Conservation (phyloP, 2,113 vertebrate species). For the Phyllostomus hastatus region DNA sequence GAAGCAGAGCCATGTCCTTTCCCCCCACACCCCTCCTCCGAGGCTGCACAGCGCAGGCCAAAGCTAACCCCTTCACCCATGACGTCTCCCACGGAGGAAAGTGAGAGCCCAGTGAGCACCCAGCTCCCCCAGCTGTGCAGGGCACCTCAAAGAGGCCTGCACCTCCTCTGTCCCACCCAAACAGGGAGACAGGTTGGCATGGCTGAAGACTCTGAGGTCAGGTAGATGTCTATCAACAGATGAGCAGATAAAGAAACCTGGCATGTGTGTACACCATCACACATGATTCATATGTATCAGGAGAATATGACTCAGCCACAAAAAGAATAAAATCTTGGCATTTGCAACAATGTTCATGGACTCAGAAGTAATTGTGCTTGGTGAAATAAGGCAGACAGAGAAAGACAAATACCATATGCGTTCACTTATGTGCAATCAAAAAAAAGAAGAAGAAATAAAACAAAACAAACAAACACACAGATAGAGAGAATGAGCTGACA, state of each 20-base stretch:
- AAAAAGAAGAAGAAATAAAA: background rate
- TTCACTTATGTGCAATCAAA: background rate
- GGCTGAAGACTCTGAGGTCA: background rate
- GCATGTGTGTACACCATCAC: background rate
- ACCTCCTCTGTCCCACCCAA: background rate
- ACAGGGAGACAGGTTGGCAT: rapidly evolving
- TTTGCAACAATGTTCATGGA: rapidly evolving
- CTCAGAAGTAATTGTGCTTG: background rate
- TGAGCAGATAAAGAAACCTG: too few relatives aligned
- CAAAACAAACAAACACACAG: background rate
- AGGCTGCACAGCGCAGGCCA: background rate
- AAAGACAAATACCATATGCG: background rate
- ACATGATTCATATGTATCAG: too few relatives aligned
- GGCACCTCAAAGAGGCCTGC: background rate
- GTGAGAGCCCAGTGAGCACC: background rate
- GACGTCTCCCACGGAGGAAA: background rate
- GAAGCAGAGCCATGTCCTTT: background rate
- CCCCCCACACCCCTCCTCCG: background rate
- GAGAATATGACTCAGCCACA: background rate
- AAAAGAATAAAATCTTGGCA: background rate
- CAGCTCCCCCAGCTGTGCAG: background rate
- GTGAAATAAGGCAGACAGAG: background rate
- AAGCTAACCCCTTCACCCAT: background rate
- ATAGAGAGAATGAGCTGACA: background rate
- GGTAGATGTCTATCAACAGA: background rate